These are phyloP conservation scores for Drosophila affinis DNA, from an alignment of 2,888 invertebrate genomes.

Conservation along the genomic window DNA sequence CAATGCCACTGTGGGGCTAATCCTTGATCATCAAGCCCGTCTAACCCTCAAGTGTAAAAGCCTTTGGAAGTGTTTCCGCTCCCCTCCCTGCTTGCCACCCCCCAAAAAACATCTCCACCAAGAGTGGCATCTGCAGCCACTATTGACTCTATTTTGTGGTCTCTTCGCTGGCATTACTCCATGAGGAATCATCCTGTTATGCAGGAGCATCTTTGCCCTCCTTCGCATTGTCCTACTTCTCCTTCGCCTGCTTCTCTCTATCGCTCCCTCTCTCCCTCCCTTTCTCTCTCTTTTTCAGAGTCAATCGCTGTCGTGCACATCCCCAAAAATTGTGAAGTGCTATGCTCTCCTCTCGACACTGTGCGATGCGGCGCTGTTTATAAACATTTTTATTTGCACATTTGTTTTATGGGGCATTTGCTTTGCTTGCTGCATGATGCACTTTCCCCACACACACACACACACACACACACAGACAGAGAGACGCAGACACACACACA, in stretches of 20 bases:
- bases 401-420: conserved; percentile 47
- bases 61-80: no score
- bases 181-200: no score
- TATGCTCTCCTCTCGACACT: neutral
- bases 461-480: neutral
- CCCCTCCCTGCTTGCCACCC: no score
- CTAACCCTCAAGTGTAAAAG: no score
- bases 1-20: no score
- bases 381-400: conserved; percentile 50
- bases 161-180: neutral
- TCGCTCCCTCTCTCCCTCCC: no score
- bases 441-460: conserved; percentile 19
- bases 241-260: neutral
- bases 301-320: conserved; percentile 38
- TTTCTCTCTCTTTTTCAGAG: neutral
- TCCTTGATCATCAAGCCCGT: no score
- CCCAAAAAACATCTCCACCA: no score
- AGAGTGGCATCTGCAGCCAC: no score
- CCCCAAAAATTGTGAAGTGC: conserved; percentile 39
- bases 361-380: conserved; percentile 30
- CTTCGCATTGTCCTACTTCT: neutral
- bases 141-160: conserved; percentile 20
- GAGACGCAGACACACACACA: neutral
- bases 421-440: conserved; percentile 45
- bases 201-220: neutral